A percentile compares a stretch with the other conserved stretches of the same genome.
phyloP scores from a whole-genome alignment of 2,113 vertebrate genomes.

The Sinocyclocheilus grahami region DNA sequence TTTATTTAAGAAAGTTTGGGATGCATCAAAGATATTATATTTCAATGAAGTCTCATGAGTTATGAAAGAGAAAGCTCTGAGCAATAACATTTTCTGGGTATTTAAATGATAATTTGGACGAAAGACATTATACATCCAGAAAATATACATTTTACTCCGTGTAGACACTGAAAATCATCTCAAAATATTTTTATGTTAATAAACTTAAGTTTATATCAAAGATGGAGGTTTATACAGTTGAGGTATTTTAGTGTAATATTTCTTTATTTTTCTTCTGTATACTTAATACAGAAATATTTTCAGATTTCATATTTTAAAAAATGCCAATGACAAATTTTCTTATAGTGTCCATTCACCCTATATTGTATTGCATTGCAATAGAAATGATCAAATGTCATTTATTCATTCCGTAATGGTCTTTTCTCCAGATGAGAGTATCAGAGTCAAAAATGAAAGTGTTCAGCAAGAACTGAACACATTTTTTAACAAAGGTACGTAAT shows the following conservation, averaged over 20 bases:
- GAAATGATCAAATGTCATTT: neutral
- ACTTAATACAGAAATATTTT: neutral
- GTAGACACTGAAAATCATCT: neutral
- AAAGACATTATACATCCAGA: neutral
- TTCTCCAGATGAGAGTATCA: slow-evolving; percentile 8
- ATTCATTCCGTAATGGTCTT: neutral
- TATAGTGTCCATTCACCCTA: neutral
- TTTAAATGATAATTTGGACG: neutral
- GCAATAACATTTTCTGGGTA: neutral
- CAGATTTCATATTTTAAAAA: too few relatives aligned
- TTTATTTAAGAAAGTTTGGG: neutral
- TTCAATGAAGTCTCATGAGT: neutral
- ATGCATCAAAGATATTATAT: neutral
- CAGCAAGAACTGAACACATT: neutral
- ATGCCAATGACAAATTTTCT: neutral
- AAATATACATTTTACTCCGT: neutral
- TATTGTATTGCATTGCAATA: neutral
- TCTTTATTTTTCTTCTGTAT: too few relatives aligned
- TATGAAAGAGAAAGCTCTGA: neutral
- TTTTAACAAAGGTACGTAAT: neutral
- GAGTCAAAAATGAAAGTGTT: neutral
- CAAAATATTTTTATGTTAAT: neutral
- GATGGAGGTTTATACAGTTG: neutral
- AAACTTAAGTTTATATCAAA: neutral
- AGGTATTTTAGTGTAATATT: too few relatives aligned